These are phyloP conservation scores for Raja brachyura DNA, from an alignment of 2,113 vertebrate species.

Conservation along the genomic window DNA sequence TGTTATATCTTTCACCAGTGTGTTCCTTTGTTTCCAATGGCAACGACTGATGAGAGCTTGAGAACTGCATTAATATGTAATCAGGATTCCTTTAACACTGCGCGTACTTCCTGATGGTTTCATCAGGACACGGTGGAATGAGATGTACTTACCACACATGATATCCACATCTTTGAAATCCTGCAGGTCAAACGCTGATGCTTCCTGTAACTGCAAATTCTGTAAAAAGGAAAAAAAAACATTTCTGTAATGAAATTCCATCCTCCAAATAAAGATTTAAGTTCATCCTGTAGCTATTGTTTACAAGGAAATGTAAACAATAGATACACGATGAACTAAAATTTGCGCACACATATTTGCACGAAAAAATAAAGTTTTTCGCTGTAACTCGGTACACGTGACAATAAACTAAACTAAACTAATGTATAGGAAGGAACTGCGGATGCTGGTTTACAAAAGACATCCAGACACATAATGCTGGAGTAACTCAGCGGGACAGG, in stretches of 20 bases:
- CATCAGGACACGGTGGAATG: background rate
- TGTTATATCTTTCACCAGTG: background rate
- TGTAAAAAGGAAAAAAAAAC: constrained; percentile 42
- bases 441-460: too few relatives aligned
- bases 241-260: background rate
- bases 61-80: background rate
- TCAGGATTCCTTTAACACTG: background rate
- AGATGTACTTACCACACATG: constrained; percentile 64
- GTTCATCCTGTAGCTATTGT: background rate
- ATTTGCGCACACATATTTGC: too few relatives aligned
- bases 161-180: constrained; percentile 66
- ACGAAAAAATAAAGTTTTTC: too few relatives aligned
- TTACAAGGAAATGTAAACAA: background rate
- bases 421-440: too few relatives aligned
- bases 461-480: too few relatives aligned
- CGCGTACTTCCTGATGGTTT: background rate
- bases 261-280: background rate
- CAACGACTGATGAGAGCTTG: background rate
- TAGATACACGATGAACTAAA: too few relatives aligned
- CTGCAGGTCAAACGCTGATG: constrained; percentile 56
- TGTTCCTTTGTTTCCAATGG: background rate
- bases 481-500: too few relatives aligned
- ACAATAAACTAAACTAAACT: too few relatives aligned
- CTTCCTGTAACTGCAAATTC: constrained; percentile 52
- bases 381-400: too few relatives aligned